phyloP scores from a whole-genome alignment of 1,140 invertebrate genomes.

The Drosophila bocqueti region DNA sequence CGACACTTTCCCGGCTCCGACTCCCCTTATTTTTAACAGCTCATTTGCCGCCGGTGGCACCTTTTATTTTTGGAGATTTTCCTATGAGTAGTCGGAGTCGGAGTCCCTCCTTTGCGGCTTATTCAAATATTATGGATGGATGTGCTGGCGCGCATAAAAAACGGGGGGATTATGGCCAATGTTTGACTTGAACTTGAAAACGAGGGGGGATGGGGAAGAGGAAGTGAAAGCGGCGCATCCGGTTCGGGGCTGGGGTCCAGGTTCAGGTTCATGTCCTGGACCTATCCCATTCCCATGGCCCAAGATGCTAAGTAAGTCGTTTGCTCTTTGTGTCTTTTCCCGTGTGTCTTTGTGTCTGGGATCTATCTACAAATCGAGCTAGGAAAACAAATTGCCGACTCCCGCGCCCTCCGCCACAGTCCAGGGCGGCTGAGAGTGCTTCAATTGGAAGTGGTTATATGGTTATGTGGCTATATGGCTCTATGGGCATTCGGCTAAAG shows the following conservation, averaged over 20 bases:
- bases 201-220: slow-evolving; percentile 14
- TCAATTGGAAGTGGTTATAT: slow-evolving; percentile 57
- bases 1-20: slow-evolving; percentile 61
- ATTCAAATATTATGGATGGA: slow-evolving; percentile 46
- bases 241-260: slow-evolving; percentile 63
- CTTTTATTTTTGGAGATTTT: slow-evolving; percentile 45
- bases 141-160: slow-evolving; percentile 38
- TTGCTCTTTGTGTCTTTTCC: slow-evolving; percentile 27
- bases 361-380: slow-evolving; percentile 36
- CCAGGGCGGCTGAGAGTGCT: slow-evolving; percentile 24
- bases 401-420: slow-evolving; percentile 2
- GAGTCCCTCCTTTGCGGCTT: slow-evolving; percentile 48
- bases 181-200: slow-evolving; percentile 83
- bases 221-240: slow-evolving; percentile 64
- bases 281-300: slow-evolving; percentile 50
- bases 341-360: slow-evolving; percentile 24
- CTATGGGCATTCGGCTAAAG: slow-evolving; percentile 38
- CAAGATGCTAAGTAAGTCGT: slow-evolving; percentile 67
- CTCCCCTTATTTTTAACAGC: slow-evolving; percentile 56
- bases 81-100: slow-evolving; percentile 1
- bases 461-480: slow-evolving; percentile 9
- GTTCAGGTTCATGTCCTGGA: slow-evolving; percentile 31
- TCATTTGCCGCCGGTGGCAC: slow-evolving; percentile 70
- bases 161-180: slow-evolving; percentile 75
- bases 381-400: slow-evolving; percentile 50